Base-by-base conservation (phyloP, 2,888 invertebrate species). In the Drosophila ezoana region DNA sequence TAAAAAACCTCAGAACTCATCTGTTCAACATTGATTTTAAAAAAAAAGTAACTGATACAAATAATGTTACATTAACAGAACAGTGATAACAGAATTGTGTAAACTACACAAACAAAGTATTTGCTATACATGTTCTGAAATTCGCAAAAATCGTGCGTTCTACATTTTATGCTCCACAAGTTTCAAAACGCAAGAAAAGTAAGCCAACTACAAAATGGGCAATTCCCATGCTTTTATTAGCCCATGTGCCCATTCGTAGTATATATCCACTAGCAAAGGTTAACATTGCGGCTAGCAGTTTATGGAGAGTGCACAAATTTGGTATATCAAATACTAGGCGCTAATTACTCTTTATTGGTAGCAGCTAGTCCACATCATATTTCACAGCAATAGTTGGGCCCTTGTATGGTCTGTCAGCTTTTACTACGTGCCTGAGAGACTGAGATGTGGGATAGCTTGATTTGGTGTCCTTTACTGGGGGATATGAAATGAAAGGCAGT, bases 331-430 rank as follows among this genome's bases (percentile, higher is more conserved):
- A 62, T 66, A 78, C 65, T 56, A 66, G 63, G 69, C 78, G 81
- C 88, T 82, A 82, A 82, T 82, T 82, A 82, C 88, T 76, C 71
- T 82, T 82, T 78, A 76, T 76, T 78, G 79, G 63, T 63, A 45
- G 68, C 49, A 78, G 78, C 44, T 67, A 76, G 73, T 85, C 65
- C 82, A 64, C 86, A 82, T 85, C 82, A 82, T 82, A 82, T 82
- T 82, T 82, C 88, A 87, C 86, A 82, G 82, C 88, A 82, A 82
- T 87, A 72, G 87, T 58, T 60, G 66, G 59, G 65, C 85, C 82
- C 85, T 87, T 87, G 54, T 87, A 87, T 82, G 82, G 82, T 76
- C 64, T 61, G 72, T 66, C 63, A 61, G 79, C 82, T 85, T 87
- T 85, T 82, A 76, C 82, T 76, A 87, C 82, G 85, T 81, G 87